Percentiles rank a stretch among this genome's conserved stretches.
These are phyloP conservation scores for Echinops telfairi DNA, from an alignment of 2,113 vertebrate species.

Conservation along the genomic window DNA sequence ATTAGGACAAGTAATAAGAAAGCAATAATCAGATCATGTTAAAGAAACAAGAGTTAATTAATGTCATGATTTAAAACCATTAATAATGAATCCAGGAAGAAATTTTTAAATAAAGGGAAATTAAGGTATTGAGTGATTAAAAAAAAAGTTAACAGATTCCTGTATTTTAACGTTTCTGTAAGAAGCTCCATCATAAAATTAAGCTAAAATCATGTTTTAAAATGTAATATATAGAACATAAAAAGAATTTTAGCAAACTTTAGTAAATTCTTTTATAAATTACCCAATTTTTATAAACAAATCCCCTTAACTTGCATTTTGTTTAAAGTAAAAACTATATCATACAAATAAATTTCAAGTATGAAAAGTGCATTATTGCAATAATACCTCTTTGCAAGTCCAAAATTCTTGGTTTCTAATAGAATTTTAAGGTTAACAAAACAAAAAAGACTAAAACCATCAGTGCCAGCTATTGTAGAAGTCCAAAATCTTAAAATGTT, in stretches of 20 bases:
- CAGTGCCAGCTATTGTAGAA: conserved; percentile 89
- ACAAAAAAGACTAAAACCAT: conserved; percentile 87
- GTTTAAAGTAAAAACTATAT: conserved; percentile 90
- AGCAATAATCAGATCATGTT: conserved; percentile 65
- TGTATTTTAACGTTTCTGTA: conserved; percentile 78
- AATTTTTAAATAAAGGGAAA: conserved; percentile 46
- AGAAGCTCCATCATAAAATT: conserved; percentile 77
- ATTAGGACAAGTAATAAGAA: conserved; percentile 54
- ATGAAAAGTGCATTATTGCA: conserved; percentile 99
- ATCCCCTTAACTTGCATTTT: conserved; percentile 88
- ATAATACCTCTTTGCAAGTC: conserved; percentile 99
- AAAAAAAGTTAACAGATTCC: conserved; percentile 61
- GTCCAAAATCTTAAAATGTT: conserved; percentile 88
- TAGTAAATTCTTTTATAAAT: conserved; percentile 92
- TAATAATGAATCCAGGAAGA: conserved; percentile 47
- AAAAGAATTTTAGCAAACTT: conserved; percentile 88
- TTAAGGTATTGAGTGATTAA: conserved; percentile 56
- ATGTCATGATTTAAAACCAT: conserved; percentile 75
- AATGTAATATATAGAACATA: conserved; percentile 85
- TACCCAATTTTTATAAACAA: conserved; percentile 90
- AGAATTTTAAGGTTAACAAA: conserved; percentile 94
- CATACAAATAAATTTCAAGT: conserved; percentile 96
- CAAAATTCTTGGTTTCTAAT: conserved; percentile 98
- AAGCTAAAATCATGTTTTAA: conserved; percentile 75
- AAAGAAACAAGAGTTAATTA: conserved; percentile 65